Percentiles rank a stretch among this genome's conserved stretches.
Conservation (phyloP, 2,113 vertebrate genomes). For the Laticauda laticaudata region DNA sequence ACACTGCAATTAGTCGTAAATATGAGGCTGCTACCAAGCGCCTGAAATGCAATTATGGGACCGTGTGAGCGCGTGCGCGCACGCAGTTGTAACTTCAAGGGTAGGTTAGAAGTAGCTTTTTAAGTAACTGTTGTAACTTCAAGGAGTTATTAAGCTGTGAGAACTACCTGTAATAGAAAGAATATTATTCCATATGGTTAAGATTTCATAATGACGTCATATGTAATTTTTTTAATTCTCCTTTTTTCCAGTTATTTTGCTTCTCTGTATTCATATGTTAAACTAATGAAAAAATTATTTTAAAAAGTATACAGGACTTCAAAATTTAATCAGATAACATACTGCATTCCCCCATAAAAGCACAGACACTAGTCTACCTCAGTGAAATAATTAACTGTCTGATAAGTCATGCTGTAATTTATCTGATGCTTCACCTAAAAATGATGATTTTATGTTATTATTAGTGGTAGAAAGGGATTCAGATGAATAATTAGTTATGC, state of each 20-base stretch:
- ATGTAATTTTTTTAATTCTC: not conserved
- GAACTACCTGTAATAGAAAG: not conserved
- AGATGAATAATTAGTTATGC: not conserved
- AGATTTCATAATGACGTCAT: not conserved
- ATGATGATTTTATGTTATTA: not conserved
- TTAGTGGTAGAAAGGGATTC: not conserved
- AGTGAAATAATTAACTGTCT: not conserved
- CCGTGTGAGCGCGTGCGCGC: rapidly evolving
- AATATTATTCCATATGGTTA: not conserved
- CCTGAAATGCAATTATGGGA: not conserved
- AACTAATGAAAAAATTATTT: not conserved
- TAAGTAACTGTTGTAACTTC: not conserved
- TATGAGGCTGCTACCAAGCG: not conserved
- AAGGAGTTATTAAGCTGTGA: not conserved
- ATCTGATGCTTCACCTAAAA: not conserved
- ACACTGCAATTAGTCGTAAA: not conserved
- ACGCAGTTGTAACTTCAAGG: not conserved
- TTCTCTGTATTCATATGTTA: not conserved
- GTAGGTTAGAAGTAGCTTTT: not conserved
- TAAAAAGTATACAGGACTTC: not conserved
- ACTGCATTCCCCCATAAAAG: not conserved
- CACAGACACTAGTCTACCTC: not conserved
- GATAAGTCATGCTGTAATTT: not conserved
- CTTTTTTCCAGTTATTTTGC: not conserved
- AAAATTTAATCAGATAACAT: not conserved